Percentiles rank a stretch among this genome's conserved stretches.
Evolutionary conservation across 1,140 invertebrate species (phyloP).

Genomic region (Latrodectus geometricus): DNA sequence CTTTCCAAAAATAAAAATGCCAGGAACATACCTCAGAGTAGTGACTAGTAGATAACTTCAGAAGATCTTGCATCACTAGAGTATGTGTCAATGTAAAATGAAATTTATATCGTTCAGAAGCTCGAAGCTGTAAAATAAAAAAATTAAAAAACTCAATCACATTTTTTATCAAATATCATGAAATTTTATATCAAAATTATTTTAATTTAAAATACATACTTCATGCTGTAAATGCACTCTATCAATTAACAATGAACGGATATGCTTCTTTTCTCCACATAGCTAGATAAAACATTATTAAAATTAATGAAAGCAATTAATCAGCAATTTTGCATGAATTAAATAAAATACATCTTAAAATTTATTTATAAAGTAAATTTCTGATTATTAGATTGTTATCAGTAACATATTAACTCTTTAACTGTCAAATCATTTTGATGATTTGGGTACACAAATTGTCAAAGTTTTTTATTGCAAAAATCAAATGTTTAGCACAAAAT

Average conservation of each 20-base stretch:
- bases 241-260: conserved; percentile 77
- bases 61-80: conserved; percentile 75
- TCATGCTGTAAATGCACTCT: conserved; percentile 78
- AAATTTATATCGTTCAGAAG: conserved; percentile 64
- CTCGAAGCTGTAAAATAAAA: conserved; percentile 66
- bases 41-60: conserved; percentile 76
- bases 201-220: conserved; percentile 64
- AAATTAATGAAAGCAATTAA: neutral
- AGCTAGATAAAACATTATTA: conserved; percentile 66
- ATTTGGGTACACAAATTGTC: neutral
- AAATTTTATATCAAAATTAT: neutral
- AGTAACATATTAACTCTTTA: too few relatives aligned
- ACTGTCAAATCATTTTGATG: too few relatives aligned
- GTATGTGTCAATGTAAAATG: conserved; percentile 73
- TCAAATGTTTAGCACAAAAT: too few relatives aligned
- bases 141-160: neutral
- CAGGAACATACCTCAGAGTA: conserved; percentile 75
- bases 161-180: neutral
- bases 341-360: too few relatives aligned
- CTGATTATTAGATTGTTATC: too few relatives aligned
- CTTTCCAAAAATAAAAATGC: neutral
- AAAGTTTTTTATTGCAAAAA: too few relatives aligned
- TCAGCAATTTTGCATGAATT: too few relatives aligned
- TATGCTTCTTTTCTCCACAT: conserved; percentile 73
- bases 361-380: too few relatives aligned